Evolutionary conservation across 2,888 invertebrate species (phyloP), one percentile per base, ranked within the genome.

Genomic region (Leucophenga montana): DNA sequence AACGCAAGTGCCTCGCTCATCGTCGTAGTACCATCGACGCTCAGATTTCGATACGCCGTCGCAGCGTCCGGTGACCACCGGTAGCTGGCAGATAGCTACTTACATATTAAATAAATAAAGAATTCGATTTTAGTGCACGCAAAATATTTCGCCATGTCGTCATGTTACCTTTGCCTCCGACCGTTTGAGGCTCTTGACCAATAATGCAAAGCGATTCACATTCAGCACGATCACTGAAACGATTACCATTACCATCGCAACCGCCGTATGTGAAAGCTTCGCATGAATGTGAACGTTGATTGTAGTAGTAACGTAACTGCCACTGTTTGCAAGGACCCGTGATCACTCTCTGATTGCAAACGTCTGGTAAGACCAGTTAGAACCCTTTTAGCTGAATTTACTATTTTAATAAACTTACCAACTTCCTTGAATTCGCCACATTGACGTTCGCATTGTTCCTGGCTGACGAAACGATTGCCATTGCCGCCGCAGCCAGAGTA

Each of bases 231-330:
- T 91, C 91, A 70, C 92, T 92, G 89, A 97, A 97, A 67, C 95
- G 90, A 88, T 97, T 97, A 66, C 94, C 93, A 78, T 95, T 95
- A 44, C 97, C 97, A 48, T 90, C 91, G 85, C 97, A 97, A 70
- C 97, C 97, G 48, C 95, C 93, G 85, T 94, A 97, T 1, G 89
- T 88, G 88, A 95, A 97, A 74, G 91, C 89, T 67, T 90, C 90
- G 86, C 97, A 97, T 48, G 89, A 87, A 14, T 92, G 91, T 0
- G 89, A 87, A 0, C 81, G 79, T 14, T 88, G 85, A 82, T 95
- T 92, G 88, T 92, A 97, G 89, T 92, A 95, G 89, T 91, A 93
- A 9, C 89, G 89, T 78, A 93, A 91, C 72, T 90, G 84, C 85
- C 85, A 89, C 0, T 91, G 92, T 27, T 90, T 89, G 85, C 97